Base-by-base conservation (phyloP, 2,113 vertebrate genomes). In the Syngnathus scovelli region DNA sequence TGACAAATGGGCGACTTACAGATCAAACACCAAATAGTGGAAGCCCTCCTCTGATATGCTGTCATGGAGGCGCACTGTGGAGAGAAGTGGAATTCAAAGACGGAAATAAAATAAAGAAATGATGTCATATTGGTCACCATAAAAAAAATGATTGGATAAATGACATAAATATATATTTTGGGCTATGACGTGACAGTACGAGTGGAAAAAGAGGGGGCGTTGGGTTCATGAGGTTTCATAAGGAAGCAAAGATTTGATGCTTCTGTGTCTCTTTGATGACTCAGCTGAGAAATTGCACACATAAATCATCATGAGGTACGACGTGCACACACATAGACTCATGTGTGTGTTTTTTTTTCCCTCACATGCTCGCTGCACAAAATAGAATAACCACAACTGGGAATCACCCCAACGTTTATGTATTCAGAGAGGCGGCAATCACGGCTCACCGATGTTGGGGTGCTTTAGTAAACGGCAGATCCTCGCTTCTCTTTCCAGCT, bases 391-490 rank as follows among this genome's bases (percentile, higher is more conserved):
- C 74, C 71, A 36, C 6, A 23, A 23, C 69, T 49, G 59, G 67
- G 44, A 85, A 61, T 79, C 80, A 69, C 62, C 55, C 67, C 69
- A 67, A 77, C 39, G 23, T 67, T 43, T 21, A 16, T 61, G 21
- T 71, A 54, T 3, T 11, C 43, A 41, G 65, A 77, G 68, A 72
- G 21, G 70, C 41, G 23, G 66, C 55, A 36, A 58, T 58, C 33
- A 16, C 13, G 55, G 27, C 85, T 87, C 87, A 92, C 91, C 90
- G 13, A 92, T 92, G 82, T 91, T 91, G 68, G 89, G 83, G 80
- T 91, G 90, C 84, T 92, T 90, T 75, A 92, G 77, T 76, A 92
- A 84, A 83, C 91, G 90, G 75, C 91, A 91, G 69, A 92, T 92
- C 80, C 91, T 88, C 52, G 91, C 91, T 72, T 92, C 91, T 73